A percentile compares a stretch with the other conserved stretches of the same genome.
These are phyloP conservation scores for Glaucomys volans DNA, from an alignment of 2,113 vertebrate species.

Conservation along the genomic window DNA sequence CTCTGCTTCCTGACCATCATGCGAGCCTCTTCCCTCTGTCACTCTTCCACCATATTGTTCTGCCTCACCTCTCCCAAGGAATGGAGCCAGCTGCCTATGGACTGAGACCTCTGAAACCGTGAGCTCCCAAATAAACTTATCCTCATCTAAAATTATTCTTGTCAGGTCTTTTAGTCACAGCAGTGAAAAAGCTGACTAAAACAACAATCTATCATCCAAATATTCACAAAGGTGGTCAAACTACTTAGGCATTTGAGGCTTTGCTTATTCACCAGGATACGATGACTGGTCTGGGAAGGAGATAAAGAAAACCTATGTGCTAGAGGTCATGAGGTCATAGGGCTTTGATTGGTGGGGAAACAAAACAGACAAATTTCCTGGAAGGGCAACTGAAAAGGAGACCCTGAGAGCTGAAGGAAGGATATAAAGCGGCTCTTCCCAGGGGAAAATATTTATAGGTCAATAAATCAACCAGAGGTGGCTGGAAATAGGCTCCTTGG, in stretches of 20 bases:
- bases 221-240: not conserved
- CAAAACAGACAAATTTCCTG: conserved; percentile 26
- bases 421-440: not conserved
- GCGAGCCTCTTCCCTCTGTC: too few species aligned
- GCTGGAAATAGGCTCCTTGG: accelerated
- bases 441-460: conserved; percentile 12
- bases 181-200: too few species aligned
- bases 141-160: too few species aligned
- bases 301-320: not conserved
- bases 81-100: too few species aligned
- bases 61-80: too few species aligned
- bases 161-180: too few species aligned
- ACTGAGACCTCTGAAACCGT: too few species aligned
- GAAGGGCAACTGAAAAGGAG: not conserved
- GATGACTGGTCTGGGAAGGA: not conserved
- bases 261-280: not conserved
- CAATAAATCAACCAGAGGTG: not conserved
- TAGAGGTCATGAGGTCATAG: not conserved
- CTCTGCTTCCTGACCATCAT: too few species aligned
- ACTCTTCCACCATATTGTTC: too few species aligned
- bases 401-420: not conserved
- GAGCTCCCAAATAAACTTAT: too few species aligned
- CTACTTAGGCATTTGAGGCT: not conserved
- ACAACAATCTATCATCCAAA: not conserved
- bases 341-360: not conserved